These are phyloP conservation scores for Acinonyx jubatus DNA, from an alignment of 2,113 vertebrate genomes.

Conservation along the genomic window DNA sequence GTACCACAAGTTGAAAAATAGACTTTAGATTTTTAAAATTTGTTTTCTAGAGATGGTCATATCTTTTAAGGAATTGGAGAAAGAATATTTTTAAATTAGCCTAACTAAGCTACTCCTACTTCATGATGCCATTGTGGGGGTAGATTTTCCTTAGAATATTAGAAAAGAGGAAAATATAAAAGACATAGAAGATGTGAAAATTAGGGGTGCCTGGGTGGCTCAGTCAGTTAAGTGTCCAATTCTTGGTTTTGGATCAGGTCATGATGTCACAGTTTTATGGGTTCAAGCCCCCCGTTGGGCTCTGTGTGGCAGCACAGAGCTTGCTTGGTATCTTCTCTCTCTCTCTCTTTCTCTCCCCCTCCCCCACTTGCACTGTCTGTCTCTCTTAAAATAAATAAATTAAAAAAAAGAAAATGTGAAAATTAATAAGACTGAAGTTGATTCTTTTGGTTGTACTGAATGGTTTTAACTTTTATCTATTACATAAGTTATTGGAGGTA, in stretches of 20 bases:
- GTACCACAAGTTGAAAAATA: not conserved
- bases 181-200: not conserved
- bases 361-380: no score
- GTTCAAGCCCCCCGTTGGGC: no score
- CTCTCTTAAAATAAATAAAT: no score
- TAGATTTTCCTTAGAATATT: not conserved
- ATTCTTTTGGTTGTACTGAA: not conserved
- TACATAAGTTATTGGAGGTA: not conserved
- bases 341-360: no score
- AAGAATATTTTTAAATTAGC: not conserved
- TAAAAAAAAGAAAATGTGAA: not conserved
- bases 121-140: not conserved
- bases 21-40: not conserved
- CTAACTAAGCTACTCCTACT: not conserved
- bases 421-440: not conserved
- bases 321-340: no score
- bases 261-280: no score
- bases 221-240: no score
- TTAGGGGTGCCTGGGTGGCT: not conserved
- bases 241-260: no score
- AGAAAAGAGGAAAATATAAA: not conserved
- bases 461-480: not conserved
- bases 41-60: not conserved
- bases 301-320: no score
- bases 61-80: constrained; percentile 19